Conservation (phyloP, 2,113 vertebrate genomes). For the Chiloscyllium plagiosum region DNA sequence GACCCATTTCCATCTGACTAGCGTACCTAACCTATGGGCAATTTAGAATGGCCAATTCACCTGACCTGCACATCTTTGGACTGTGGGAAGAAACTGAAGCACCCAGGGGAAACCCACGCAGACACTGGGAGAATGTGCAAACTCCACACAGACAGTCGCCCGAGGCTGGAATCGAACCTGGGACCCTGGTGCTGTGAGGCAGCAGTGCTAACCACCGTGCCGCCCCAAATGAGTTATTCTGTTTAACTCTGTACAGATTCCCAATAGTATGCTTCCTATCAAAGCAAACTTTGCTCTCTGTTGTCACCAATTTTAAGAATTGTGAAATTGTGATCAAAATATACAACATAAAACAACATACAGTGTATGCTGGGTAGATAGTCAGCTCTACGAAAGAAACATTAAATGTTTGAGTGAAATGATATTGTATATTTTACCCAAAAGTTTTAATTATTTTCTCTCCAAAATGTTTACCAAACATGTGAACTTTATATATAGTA, state of each 20-base stretch:
- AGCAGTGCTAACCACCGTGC: too few species aligned
- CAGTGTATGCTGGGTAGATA: neutral
- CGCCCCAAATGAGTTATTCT: neutral
- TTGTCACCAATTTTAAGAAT: neutral
- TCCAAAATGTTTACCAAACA: neutral
- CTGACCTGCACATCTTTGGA: too few species aligned
- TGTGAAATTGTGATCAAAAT: neutral
- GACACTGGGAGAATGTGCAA: too few species aligned
- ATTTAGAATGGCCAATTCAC: too few species aligned
- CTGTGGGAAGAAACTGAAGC: too few species aligned
- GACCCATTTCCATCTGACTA: too few species aligned
- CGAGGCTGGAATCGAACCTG: too few species aligned
- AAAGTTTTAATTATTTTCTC: neutral
- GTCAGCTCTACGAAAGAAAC: neutral
- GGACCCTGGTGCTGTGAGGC: too few species aligned
- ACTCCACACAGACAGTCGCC: too few species aligned
- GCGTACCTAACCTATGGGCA: too few species aligned
- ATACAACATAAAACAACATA: neutral
- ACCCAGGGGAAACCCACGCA: too few species aligned
- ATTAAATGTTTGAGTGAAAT: neutral
- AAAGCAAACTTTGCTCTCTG: neutral
- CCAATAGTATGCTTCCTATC: neutral
- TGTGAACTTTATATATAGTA: neutral
- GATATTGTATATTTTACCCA: neutral
- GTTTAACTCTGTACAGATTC: neutral